Evolutionary conservation across 2,888 invertebrate species (phyloP).

Genomic region (Gibbula magus): DNA sequence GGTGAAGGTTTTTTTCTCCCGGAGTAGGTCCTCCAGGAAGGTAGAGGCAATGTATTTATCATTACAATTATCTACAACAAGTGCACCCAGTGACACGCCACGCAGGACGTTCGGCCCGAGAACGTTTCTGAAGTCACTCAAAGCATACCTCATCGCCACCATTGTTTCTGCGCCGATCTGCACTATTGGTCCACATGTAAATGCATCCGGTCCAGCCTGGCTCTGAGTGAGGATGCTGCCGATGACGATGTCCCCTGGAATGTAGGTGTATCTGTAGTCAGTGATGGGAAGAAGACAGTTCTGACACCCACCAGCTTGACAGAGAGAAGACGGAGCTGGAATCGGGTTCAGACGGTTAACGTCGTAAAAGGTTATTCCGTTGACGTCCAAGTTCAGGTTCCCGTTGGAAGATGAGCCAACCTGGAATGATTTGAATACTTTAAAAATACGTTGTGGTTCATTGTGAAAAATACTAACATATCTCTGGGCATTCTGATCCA

Average conservation of each 20-base stretch:
- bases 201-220: constrained; percentile 45
- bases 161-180: constrained; percentile 48
- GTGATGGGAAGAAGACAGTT: constrained; percentile 54
- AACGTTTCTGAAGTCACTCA: constrained; percentile 35
- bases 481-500: too few species aligned
- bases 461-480: too few species aligned
- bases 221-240: constrained; percentile 61
- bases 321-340: constrained; percentile 47
- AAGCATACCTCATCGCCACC: constrained; percentile 64
- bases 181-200: constrained; percentile 56
- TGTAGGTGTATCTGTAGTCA: constrained; percentile 44
- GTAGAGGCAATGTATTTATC: constrained; percentile 49
- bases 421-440: too few species aligned
- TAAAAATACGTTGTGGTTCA: too few species aligned
- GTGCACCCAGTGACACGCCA: constrained; percentile 56
- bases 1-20: constrained; percentile 46
- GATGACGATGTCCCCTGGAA: constrained; percentile 60
- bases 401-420: constrained; percentile 53
- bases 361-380: constrained; percentile 50
- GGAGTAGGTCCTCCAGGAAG: constrained; percentile 58
- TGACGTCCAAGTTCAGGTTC: constrained; percentile 37
- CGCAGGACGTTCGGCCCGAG: constrained; percentile 35
- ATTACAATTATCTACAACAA: constrained; percentile 61
- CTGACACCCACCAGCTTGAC: constrained; percentile 55
- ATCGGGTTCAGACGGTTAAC: constrained; percentile 35